These are phyloP conservation scores for Macropus fuliginosus DNA, from an alignment of 2,797 vertebrate species.

Conservation along the genomic window DNA sequence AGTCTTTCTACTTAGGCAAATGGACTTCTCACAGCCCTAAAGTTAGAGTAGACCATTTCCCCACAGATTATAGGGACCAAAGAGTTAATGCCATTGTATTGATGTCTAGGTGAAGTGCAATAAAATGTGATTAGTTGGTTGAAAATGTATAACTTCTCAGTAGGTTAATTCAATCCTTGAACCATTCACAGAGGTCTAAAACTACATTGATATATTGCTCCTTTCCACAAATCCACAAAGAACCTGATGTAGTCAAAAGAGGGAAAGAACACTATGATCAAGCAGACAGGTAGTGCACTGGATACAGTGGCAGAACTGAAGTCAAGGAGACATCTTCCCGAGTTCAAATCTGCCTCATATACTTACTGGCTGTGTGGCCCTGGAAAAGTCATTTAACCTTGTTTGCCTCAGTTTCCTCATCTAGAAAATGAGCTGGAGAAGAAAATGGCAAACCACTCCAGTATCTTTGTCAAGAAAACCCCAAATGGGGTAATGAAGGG, in stretches of 20 bases:
- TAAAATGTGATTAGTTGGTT: constrained; percentile 75
- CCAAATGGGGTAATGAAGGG: background rate
- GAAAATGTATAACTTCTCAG: constrained; percentile 78
- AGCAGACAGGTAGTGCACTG: background rate
- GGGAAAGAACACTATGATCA: constrained; percentile 5
- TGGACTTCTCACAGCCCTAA: constrained; percentile 26
- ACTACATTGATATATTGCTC: constrained; percentile 67
- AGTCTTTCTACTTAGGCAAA: constrained; percentile 11
- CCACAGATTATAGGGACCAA: constrained; percentile 78
- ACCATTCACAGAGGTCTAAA: constrained; percentile 71
- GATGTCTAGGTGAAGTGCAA: constrained; percentile 69
- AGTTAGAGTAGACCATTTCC: constrained; percentile 54
- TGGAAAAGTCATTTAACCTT: background rate
- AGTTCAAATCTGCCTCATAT: background rate
- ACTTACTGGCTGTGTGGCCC: background rate
- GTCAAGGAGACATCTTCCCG: background rate
- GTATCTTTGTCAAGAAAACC: background rate
- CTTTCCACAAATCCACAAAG: constrained; percentile 77
- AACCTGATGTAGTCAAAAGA: constrained; percentile 79
- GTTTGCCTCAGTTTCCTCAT: background rate
- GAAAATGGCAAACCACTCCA: background rate
- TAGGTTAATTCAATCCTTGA: constrained; percentile 73
- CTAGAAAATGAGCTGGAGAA: background rate
- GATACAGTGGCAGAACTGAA: background rate
- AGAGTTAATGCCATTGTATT: constrained; percentile 81